Conservation (phyloP, 1,140 invertebrate genomes). For the Drosophila setifemur region DNA sequence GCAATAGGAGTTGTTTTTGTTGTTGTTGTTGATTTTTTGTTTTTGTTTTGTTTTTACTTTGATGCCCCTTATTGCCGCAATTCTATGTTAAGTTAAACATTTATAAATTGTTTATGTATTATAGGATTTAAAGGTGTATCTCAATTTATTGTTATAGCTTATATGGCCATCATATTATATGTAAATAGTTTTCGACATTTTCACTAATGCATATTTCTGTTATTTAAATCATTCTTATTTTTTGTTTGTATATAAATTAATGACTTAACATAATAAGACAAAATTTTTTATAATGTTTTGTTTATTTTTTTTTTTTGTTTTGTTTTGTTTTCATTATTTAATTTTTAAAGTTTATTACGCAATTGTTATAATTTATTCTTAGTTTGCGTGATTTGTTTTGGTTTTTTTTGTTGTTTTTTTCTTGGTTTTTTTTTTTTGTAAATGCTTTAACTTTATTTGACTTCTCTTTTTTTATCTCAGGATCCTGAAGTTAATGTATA, state of each 20-base stretch:
- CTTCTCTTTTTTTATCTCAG: conserved; percentile 67
- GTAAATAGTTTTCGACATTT: conserved; percentile 71
- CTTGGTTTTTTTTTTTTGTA: conserved; percentile 56
- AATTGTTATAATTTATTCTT: conserved; percentile 53
- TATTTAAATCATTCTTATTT: conserved; percentile 78
- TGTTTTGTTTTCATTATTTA: conserved; percentile 51
- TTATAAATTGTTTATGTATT: conserved; percentile 64
- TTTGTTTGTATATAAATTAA: conserved; percentile 78
- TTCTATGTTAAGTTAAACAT: conserved; percentile 77
- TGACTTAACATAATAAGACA: conserved; percentile 76
- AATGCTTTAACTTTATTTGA: conserved; percentile 78
- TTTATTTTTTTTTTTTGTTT: conserved; percentile 41
- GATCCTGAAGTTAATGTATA: conserved; percentile 47
- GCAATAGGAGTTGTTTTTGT: conserved; percentile 30
- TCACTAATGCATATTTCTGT: conserved; percentile 73
- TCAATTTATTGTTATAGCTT: conserved; percentile 77
- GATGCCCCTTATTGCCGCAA: conserved; percentile 63
- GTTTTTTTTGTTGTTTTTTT: conserved; percentile 24
- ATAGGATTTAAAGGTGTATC: conserved; percentile 72
- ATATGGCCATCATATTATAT: conserved; percentile 77
- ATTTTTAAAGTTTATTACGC: conserved; percentile 53
- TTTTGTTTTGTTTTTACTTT: conserved; percentile 50
- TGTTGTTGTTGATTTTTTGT: too few relatives aligned
- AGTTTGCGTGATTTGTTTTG: conserved; percentile 62
- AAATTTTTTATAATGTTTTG: conserved; percentile 71